A percentile compares a stretch with the other conserved stretches of the same genome.
Evolutionary conservation across 2,797 vertebrate species (phyloP).

Genomic region (Halcyon chelicuti): DNA sequence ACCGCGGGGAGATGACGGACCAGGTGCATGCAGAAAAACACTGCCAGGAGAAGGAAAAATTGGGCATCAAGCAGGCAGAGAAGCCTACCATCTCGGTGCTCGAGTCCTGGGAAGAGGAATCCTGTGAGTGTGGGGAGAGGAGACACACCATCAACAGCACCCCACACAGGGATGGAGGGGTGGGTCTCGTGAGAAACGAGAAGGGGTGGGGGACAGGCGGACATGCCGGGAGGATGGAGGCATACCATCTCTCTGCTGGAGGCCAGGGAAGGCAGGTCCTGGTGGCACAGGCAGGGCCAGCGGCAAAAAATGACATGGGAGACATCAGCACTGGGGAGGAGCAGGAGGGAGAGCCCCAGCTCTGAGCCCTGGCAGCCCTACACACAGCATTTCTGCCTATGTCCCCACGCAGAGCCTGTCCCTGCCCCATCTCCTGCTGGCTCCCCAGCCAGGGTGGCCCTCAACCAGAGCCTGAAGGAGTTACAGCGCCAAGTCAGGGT

Average conservation of each 20-base stretch:
- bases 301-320: neutral
- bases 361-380: fast-evolving
- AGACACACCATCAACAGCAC: constrained; percentile 42
- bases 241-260: constrained; percentile 9
- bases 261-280: constrained; percentile 1
- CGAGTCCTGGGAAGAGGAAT: constrained; percentile 63
- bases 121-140: constrained; percentile 65
- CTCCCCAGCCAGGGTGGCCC: neutral
- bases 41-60: neutral
- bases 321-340: neutral
- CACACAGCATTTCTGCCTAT: fast-evolving
- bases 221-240: neutral
- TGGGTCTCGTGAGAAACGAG: neutral
- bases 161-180: fast-evolving
- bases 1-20: neutral
- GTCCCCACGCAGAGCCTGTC: neutral
- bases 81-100: constrained; percentile 72
- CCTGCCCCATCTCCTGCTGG: neutral
- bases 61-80: neutral
- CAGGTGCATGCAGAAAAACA: constrained; percentile 14
- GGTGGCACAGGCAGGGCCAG: neutral
- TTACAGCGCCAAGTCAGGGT: neutral
- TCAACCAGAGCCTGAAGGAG: neutral
- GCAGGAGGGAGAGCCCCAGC: neutral
- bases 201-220: neutral